Evolutionary conservation across 1,140 invertebrate species (phyloP), one percentile per base, ranked within the genome.

Genomic region (Popillia japonica): DNA sequence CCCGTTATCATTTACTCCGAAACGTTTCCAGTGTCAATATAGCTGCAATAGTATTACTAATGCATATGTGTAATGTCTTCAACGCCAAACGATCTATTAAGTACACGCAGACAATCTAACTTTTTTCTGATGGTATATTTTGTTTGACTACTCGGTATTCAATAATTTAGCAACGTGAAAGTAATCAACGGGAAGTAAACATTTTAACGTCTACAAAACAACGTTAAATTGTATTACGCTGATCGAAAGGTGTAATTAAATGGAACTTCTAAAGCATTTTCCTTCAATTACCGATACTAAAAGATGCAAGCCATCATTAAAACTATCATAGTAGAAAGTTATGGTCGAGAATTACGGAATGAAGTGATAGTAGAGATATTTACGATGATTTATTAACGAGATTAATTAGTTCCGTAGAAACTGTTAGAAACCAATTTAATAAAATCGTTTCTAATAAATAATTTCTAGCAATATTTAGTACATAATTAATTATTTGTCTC

Each of bases 351-450:
- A 55, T 17, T n/a, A 55, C 17, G 17, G 48, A n/a, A 55, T 55
- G 48, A 55, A 17, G 48, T 55, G 48, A 55, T 14, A 55, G 48
- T 55, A n/a, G 14, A 55, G 48, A n/a, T 55, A 55, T 55, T 55
- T 55, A 6, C 48, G 11, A n/a, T 55, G 14, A 55, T 55, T 55
- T 55, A 55, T n/a, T 55, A 55, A 55, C 6, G 17, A 17, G 48
- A 17, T 55, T 55, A 55, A 55, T 55, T 55, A 55, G 48, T n/a
- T 14, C 48, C 0, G 48, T 55, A 17, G 14, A 17, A 55, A 55
- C 14, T 55, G 48, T 55, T 55, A n/a, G 48, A 6, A 55, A 55
- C 6, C 6, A 17, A 17, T 55, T 6, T 55, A 17, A 55, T 55
- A n/a, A 17, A n/a, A 55, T n/a, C 14, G 6, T 17, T 55, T 55